Evolutionary conservation across 2,113 vertebrate genomes (phyloP), one percentile per base, ranked within the genome.

Genomic region (Heterotis niloticus): DNA sequence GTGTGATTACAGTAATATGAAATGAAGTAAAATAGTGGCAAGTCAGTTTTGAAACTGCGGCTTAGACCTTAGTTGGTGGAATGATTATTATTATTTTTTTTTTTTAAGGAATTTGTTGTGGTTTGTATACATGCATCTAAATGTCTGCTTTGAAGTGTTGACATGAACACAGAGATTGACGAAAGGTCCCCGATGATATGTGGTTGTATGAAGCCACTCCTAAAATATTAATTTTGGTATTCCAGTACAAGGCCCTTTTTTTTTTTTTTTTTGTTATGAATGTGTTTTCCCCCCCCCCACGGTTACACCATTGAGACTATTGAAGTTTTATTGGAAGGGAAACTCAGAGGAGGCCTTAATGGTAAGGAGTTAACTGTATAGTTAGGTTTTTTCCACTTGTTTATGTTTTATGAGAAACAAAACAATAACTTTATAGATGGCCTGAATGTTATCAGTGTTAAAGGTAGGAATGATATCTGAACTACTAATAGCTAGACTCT

Each of bases 101-200:
- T 44, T 44, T 44, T 44, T 44, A 44, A 44, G 7, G n/a, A n/a
- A n/a, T n/a, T 70, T 70, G 34, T 72, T 24, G 69, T 17, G 34
- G 23, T 26, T 78, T 57, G 76, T 51, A 44, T 78, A 67, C 44
- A 62, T 78, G 17, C 5, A 77, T 24, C 66, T 67, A 67, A 44
- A 65, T 20, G 26, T 2, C 17, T 24, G 56, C 57, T 23, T 59
- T 62, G 11, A n/a, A 51, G 23, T n/a, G 1, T 7, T 16, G 29
- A 20, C 5, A 34, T 78, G 29, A 54, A 26, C 28, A 68, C 51
- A 20, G 34, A 44, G 20, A 14, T 24, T 23, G 54, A 18, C 17
- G n/a, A 28, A 23, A 71, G 66, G 67, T n/a, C 62, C 54, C 0
- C 28, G 60, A 71, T 10, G 60, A 71, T 10, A 54, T 54, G 3